Evolutionary conservation across 2,113 vertebrate species (phyloP).

Genomic region (Symphodus melops): DNA sequence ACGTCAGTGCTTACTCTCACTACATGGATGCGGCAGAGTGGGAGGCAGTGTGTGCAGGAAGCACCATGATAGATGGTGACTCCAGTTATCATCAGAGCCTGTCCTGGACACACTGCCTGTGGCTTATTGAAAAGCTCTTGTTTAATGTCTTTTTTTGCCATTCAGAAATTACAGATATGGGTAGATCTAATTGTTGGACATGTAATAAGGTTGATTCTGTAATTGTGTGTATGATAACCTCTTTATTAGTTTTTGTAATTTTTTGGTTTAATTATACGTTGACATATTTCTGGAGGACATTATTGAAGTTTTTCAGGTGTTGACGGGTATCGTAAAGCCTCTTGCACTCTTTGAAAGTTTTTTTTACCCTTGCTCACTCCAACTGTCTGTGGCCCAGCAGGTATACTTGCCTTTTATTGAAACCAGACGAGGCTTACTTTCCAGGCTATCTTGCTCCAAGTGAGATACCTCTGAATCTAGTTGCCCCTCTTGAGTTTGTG

Average conservation of each 20-base stretch:
- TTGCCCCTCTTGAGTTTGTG: conserved; percentile 57
- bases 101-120: conserved; percentile 80
- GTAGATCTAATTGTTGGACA: conserved; percentile 12
- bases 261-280: conserved; percentile 16
- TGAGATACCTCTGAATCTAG: conserved; percentile 66
- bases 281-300: conserved; percentile 29
- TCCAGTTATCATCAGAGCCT: conserved; percentile 76
- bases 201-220: not conserved
- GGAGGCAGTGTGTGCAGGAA: conserved; percentile 46
- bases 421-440: conserved; percentile 76
- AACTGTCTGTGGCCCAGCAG: conserved; percentile 71
- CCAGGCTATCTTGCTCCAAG: conserved; percentile 49
- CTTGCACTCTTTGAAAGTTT: conserved; percentile 57
- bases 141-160: conserved; percentile 79
- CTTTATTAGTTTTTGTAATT: not conserved
- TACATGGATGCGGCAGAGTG: conserved; percentile 46
- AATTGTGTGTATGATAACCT: not conserved
- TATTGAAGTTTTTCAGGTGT: conserved; percentile 51
- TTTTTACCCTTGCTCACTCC: conserved; percentile 49
- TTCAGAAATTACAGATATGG: conserved; percentile 81
- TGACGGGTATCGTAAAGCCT: conserved; percentile 54
- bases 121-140: conserved; percentile 82
- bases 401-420: conserved; percentile 75
- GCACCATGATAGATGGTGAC: conserved; percentile 86
- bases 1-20: conserved; percentile 50